phyloP scores from a whole-genome alignment of 2,113 vertebrate species.

The Atlantisia rogersi region DNA sequence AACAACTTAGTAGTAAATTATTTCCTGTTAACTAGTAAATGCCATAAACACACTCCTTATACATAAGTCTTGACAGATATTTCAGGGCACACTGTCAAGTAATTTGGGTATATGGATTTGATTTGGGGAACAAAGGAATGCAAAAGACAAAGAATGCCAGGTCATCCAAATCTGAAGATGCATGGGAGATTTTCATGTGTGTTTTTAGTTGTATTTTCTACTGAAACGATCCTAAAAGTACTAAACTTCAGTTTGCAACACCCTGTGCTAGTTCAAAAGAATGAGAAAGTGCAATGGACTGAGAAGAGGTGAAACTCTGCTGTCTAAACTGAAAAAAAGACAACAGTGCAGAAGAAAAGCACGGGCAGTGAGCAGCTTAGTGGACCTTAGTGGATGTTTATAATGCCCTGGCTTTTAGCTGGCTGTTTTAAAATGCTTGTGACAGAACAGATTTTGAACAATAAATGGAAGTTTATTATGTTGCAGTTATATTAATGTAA shows the following conservation, averaged over 20 bases:
- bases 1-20: constrained; percentile 10
- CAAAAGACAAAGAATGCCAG: neutral
- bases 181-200: neutral
- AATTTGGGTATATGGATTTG: neutral
- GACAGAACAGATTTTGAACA: neutral
- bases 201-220: neutral
- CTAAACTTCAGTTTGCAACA: neutral
- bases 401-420: neutral
- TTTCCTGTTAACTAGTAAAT: constrained; percentile 24
- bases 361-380: neutral
- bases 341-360: neutral
- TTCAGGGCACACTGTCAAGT: neutral
- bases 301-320: neutral
- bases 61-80: neutral
- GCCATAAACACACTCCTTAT: neutral
- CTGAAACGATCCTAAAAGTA: neutral
- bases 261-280: neutral
- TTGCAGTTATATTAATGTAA: neutral
- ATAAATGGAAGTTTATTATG: neutral
- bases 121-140: neutral
- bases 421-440: neutral
- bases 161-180: neutral
- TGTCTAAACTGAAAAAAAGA: neutral
- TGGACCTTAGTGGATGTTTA: neutral
- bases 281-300: neutral